Percentiles rank a stretch among this genome's conserved stretches.
phyloP scores from a whole-genome alignment of 2,113 vertebrate genomes.

The Illadopsis cleaveri region DNA sequence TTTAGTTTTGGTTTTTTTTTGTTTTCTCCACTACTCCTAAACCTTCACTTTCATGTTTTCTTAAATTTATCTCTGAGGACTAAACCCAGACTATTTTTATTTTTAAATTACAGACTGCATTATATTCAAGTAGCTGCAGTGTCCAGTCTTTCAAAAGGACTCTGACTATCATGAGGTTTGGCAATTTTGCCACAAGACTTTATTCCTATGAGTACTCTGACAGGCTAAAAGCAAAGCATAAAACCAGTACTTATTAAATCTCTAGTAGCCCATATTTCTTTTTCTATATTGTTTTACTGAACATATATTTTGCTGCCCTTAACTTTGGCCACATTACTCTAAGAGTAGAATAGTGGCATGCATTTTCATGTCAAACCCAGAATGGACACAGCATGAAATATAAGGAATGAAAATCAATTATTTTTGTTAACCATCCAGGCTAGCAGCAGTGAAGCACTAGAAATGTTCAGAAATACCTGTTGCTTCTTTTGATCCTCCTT shows the following conservation, averaged over 20 bases:
- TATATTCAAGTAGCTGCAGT: neutral
- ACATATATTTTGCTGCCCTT: neutral
- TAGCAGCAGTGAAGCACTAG: neutral
- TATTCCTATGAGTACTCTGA: neutral
- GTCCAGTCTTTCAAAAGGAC: neutral
- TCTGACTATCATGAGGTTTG: neutral
- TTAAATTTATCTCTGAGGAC: neutral
- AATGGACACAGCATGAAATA: neutral
- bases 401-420: neutral
- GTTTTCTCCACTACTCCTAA: neutral
- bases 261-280: neutral
- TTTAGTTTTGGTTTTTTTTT: neutral
- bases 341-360: neutral
- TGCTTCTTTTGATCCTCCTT: neutral
- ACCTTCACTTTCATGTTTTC: neutral
- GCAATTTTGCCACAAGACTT: neutral
- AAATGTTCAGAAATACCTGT: neutral
- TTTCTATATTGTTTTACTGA: neutral
- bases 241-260: constrained; percentile 3
- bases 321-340: neutral
- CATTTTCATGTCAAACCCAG: neutral
- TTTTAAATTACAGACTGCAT: constrained; percentile 4
- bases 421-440: neutral
- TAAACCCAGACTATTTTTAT: neutral
- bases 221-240: neutral